Evolutionary conservation across 2,797 vertebrate genomes (phyloP).

Genomic region (Gallinago solitaria): DNA sequence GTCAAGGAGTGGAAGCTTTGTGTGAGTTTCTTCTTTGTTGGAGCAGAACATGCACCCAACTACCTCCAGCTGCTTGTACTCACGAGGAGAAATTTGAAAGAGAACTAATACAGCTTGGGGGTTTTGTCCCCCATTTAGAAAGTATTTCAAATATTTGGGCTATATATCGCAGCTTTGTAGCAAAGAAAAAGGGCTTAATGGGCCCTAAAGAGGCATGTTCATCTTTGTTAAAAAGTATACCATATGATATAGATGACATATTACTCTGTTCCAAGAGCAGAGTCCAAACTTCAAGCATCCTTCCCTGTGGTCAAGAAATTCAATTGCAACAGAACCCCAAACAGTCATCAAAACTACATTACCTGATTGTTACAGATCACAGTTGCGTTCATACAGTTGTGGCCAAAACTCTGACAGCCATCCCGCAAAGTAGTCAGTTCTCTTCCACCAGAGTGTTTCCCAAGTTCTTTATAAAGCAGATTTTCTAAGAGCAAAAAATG

Average conservation of each 20-base stretch:
- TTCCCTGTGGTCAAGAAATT: neutral
- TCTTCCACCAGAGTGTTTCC: neutral
- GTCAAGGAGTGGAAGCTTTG: neutral
- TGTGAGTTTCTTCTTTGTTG: neutral
- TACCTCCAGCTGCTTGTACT: neutral
- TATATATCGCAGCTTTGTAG: neutral
- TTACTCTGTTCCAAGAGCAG: neutral
- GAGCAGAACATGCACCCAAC: neutral
- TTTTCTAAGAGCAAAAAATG: conserved; percentile 34
- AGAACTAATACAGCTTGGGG: neutral
- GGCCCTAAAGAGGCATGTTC: neutral
- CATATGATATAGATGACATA: neutral
- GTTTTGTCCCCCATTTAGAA: neutral
- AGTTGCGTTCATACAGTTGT: neutral
- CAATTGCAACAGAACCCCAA: neutral
- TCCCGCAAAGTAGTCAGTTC: neutral
- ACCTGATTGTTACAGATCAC: neutral
- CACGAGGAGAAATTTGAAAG: neutral
- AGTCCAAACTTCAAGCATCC: neutral
- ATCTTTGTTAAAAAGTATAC: neutral
- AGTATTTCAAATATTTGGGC: neutral
- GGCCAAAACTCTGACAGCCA: neutral
- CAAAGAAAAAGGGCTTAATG: neutral
- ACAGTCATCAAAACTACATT: neutral
- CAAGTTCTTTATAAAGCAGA: conserved; percentile 11